phyloP scores from a whole-genome alignment of 2,888 invertebrate genomes.

The Diplolepis rosae region DNA sequence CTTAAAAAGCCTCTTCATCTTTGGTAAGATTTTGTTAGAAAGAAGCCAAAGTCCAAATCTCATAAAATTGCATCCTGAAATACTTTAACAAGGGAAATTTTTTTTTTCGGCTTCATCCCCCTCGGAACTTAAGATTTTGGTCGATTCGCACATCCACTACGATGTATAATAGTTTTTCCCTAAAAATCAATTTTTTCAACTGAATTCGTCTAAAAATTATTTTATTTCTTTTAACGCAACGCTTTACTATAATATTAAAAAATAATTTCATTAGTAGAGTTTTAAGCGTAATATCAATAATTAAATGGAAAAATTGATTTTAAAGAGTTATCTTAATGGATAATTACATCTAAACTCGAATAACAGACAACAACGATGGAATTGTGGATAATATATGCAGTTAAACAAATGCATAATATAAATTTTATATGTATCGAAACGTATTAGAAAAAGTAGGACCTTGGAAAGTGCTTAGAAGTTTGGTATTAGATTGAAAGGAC shows the following conservation, averaged over 20 bases:
- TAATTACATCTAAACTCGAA: slow-evolving; percentile 25
- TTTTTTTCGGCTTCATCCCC: background rate
- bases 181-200: slow-evolving; percentile 25
- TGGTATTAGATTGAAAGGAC: background rate
- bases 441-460: slow-evolving; percentile 53
- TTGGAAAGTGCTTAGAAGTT: slow-evolving; percentile 22
- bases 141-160: slow-evolving; percentile 1
- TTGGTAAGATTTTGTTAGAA: background rate
- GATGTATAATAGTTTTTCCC: slow-evolving; percentile 11
- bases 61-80: slow-evolving; percentile 13
- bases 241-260: background rate
- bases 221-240: background rate
- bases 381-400: slow-evolving; percentile 62
- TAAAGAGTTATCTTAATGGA: slow-evolving; percentile 1
- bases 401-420: slow-evolving; percentile 61
- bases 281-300: background rate
- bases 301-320: slow-evolving; percentile 5
- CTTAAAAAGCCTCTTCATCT: background rate
- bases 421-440: slow-evolving; percentile 36
- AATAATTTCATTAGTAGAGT: too few relatives aligned
- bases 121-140: slow-evolving; percentile 17
- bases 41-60: slow-evolving; percentile 16
- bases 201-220: background rate
- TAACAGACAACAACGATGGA: slow-evolving; percentile 49
- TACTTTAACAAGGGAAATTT: slow-evolving; percentile 1